Conservation (phyloP, 2,797 vertebrate genomes). For the Sebastes hubbsi region DNA sequence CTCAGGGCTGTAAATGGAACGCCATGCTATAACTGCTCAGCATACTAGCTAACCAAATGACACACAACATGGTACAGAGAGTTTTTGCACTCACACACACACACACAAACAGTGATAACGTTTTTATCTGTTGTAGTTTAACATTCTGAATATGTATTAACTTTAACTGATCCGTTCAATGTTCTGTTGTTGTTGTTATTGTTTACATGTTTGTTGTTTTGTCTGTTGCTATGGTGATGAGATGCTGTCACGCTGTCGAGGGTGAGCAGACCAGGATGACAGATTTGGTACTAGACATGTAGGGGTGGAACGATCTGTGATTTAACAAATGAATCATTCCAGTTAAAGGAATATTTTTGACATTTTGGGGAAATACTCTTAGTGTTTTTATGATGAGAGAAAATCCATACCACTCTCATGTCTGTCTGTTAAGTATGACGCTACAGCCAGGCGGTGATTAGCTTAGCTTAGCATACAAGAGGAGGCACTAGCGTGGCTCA, state of each 20-base stretch:
- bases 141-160: constrained; percentile 72
- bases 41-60: constrained; percentile 39
- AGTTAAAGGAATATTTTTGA: neutral
- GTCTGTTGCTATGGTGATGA: constrained; percentile 70
- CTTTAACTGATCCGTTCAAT: constrained; percentile 61
- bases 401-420: neutral
- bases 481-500: neutral
- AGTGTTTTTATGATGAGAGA: neutral
- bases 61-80: constrained; percentile 34
- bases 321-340: constrained; percentile 40
- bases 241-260: constrained; percentile 23
- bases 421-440: too few relatives aligned
- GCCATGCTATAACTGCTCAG: constrained; percentile 20
- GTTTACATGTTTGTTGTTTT: constrained; percentile 63
- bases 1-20: constrained; percentile 34
- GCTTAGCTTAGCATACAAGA: neutral
- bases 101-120: constrained; percentile 12
- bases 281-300: constrained; percentile 28
- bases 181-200: constrained; percentile 49
- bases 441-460: neutral
- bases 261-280: constrained; percentile 6
- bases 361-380: neutral
- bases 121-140: constrained; percentile 58
- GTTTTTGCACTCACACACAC: constrained; percentile 10
- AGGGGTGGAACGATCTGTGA: neutral